Evolutionary conservation across 2,888 invertebrate species (phyloP).

Genomic region (Latrodectus elegans): DNA sequence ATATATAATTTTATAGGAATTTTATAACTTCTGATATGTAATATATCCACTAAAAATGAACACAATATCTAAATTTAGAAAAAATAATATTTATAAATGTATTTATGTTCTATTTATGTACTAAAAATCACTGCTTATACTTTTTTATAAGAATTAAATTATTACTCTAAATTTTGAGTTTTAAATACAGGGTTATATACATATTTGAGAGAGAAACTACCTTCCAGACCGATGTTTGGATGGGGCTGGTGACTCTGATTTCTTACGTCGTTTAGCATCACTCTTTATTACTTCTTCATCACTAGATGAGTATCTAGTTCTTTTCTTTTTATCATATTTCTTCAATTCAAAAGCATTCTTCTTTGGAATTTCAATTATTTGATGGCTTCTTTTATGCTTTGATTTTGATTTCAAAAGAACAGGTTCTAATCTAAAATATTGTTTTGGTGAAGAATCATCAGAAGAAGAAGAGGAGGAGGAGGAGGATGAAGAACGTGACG

Average conservation of each 20-base stretch:
- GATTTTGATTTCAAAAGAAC: conserved; percentile 55
- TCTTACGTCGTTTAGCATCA: conserved; percentile 27
- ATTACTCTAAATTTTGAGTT: no score
- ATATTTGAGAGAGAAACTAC: conserved; percentile 9
- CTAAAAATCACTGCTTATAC: no score
- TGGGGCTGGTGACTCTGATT: conserved; percentile 16
- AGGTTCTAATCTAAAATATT: conserved; percentile 59
- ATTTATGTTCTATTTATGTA: no score
- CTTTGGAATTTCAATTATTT: conserved; percentile 52
- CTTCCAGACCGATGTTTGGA: conserved; percentile 36
- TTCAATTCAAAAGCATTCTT: conserved; percentile 47
- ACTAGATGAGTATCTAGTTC: conserved; percentile 21
- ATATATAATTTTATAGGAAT: no score
- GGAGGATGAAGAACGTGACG: conserved; percentile 21
- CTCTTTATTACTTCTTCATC: conserved; percentile 17
- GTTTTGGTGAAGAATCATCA: conserved; percentile 47
- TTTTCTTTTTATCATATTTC: conserved; percentile 54
- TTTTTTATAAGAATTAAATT: no score
- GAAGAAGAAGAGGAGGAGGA: conserved; percentile 43
- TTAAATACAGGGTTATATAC: not conserved
- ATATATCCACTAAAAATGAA: no score
- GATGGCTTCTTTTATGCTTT: conserved; percentile 29
- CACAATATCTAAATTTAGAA: no score
- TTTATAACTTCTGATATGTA: no score
- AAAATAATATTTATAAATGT: no score